Base-by-base conservation (phyloP, 2,888 invertebrate genomes). In the Tachina lurida region DNA sequence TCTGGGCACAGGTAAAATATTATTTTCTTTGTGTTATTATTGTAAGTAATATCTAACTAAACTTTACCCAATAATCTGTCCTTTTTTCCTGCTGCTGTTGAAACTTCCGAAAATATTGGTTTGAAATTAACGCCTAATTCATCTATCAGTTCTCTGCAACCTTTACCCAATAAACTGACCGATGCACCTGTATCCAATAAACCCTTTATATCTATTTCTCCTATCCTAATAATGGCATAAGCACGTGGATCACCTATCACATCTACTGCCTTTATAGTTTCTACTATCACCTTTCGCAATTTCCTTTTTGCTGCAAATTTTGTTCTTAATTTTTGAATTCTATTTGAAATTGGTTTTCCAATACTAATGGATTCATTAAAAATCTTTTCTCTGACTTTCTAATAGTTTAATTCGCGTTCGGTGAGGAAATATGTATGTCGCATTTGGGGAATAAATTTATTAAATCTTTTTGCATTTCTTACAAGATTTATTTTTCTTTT, bases 161-260 rank as follows among this genome's bases (percentile, higher is more conserved):
- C 56, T 45, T 68, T 67, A 5, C 81, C 70, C 9, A 75, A 39
- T 13, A 82, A 31, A 39, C 56, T 54, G 10, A 70, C 10, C 1
- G 60, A 41, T 1, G 68, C 70, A 7, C 70, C 82, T 0, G 65
- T 63, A n/a, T 82, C 77, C 54, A 77, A 49, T 3, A 77, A 22
- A 0, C 67, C 77, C 12, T 9, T 56, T 8, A 76, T 31, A 12
- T 10, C 63, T 0, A 47, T 2, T 0, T 19, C 39, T 5, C 62
- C 63, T 10, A 70, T 43, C 4, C 2, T 4, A 19, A 74, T 62
- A 19, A 41, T 13, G 1, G 49, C 74, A 52, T 41, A 74, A 10
- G 62, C 62, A 3, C 74, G 17, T 10, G 31, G 31, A n/a, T 75
- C 52, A 12, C 41, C 31, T 2, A 4, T 22, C 3, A 1, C 15